Base-by-base conservation (phyloP, 1,140 invertebrate species). In the Drosophila miranda region DNA sequence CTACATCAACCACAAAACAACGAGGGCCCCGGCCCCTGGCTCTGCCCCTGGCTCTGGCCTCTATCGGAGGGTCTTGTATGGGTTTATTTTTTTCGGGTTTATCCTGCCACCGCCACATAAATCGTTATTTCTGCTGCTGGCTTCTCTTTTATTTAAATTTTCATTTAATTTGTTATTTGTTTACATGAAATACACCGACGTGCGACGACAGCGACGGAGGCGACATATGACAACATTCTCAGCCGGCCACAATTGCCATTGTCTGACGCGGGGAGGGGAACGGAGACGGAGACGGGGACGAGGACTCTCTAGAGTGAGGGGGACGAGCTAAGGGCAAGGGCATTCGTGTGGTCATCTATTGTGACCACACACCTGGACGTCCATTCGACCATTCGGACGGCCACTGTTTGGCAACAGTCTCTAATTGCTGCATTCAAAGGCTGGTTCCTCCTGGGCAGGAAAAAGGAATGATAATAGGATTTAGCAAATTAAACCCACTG, bases 151-250 rank as follows among this genome's bases (percentile, higher is more conserved):
- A 89, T 84, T 84, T 89, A 89, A 89, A 81, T 86, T 89, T 89
- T 84, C 78, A 89, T 87, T 87, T 89, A 89, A 89, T 89, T 89
- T 89, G 86, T 89, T 89, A 89, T 89, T 89, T 89, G 86, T 89
- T 89, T 89, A 86, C 74, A 86, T 86, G 82, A 86, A 86, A 81
- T 70, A 86, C 64, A 77, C 43, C 81, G 81, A 86, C 57, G 73
- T 77, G 73, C 75, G 68, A 76, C 81, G 77, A 84, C 73, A 81
- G 61, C 68, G 68, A 79, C 81, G 58, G 61, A 74, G 75, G 74
- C 82, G 75, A 87, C 82, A 87, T 87, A 87, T 87, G 82, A 87
- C 82, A 87, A 82, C 78, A 87, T 87, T 87, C 82, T 87, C 82
- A 87, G 81, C 81, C 82, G 74, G 60, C 69, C 81, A 86, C 81